Conservation (phyloP, 2,797 vertebrate genomes). For the Sebastes hubbsi region DNA sequence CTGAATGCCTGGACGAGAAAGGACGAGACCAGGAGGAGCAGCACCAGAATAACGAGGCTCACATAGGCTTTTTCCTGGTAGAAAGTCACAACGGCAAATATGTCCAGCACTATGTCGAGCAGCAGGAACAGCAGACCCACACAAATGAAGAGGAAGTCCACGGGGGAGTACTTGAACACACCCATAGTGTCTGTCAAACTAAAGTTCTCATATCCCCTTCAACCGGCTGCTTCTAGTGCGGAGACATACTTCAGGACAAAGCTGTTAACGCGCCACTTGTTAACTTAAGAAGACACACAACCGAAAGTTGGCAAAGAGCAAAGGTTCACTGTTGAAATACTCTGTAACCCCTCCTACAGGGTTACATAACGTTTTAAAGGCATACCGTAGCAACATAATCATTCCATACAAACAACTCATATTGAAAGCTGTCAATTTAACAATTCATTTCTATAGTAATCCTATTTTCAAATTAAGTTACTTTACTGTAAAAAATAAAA, state of each 20-base stretch:
- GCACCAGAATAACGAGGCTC: slow-evolving; percentile 59
- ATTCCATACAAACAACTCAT: background rate
- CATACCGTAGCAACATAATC: background rate
- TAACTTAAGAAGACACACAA: background rate
- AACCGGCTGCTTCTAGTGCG: rapidly evolving
- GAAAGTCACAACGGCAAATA: slow-evolving; percentile 39
- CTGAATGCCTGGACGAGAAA: slow-evolving; percentile 72
- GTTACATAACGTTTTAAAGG: background rate
- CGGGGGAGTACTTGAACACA: background rate
- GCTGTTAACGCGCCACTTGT: rapidly evolving
- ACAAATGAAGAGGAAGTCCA: slow-evolving; percentile 50
- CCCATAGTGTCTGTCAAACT: slow-evolving; percentile 17
- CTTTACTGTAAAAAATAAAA: background rate
- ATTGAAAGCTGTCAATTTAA: background rate
- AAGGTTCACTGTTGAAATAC: background rate
- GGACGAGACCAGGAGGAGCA: slow-evolving; percentile 73
- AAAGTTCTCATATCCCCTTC: background rate
- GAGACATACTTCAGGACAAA: background rate
- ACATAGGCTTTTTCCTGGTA: slow-evolving; percentile 50
- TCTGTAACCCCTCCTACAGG: background rate
- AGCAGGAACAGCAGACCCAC: slow-evolving; percentile 40
- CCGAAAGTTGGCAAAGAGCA: background rate
- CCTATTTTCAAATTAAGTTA: background rate
- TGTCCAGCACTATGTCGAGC: slow-evolving; percentile 66
- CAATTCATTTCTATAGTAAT: background rate